Percentiles rank a stretch among this genome's conserved stretches.
Conservation (phyloP, 2,113 vertebrate species). For the Ciconia boyciana region DNA sequence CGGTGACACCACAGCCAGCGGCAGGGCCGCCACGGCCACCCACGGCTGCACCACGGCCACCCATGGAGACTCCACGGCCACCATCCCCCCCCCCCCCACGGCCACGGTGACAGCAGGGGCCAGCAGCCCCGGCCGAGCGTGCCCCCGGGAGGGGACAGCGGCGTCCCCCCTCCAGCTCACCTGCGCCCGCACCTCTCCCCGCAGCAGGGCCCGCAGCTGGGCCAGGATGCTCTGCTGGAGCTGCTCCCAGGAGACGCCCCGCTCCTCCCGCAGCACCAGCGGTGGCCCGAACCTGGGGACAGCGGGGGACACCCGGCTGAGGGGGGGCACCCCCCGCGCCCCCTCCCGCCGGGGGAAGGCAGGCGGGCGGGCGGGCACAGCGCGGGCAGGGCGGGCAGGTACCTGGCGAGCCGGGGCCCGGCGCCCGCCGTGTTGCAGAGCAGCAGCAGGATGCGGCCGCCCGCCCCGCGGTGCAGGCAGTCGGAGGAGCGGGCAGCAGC, state of each 20-base stretch:
- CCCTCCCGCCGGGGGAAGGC: rapidly evolving
- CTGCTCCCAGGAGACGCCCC: constrained; percentile 85
- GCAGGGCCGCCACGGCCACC: background rate
- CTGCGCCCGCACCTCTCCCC: constrained; percentile 75
- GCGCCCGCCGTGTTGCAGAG: constrained; percentile 84
- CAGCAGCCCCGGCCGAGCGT: background rate
- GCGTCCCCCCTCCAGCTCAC: constrained; percentile 39
- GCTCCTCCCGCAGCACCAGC: constrained; percentile 84
- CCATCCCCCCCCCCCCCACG: no score
- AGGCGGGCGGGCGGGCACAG: background rate
- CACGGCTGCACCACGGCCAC: no score
- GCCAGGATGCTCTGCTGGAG: constrained; percentile 86
- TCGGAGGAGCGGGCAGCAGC: constrained; percentile 77
- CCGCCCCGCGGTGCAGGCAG: constrained; percentile 70
- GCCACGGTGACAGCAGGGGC: background rate
- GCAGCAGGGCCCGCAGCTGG: constrained; percentile 84
- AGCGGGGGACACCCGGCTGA: rapidly evolving
- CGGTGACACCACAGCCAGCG: no score
- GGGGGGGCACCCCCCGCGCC: background rate
- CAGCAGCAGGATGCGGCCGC: constrained; percentile 81
- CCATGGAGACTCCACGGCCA: background rate
- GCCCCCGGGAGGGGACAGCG: no score
- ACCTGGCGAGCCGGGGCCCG: constrained; percentile 83
- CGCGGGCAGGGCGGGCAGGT: background rate
- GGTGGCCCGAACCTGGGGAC: constrained; percentile 88